Base-by-base conservation (phyloP, 2,888 invertebrate genomes). In the Microctonus brassicae region DNA sequence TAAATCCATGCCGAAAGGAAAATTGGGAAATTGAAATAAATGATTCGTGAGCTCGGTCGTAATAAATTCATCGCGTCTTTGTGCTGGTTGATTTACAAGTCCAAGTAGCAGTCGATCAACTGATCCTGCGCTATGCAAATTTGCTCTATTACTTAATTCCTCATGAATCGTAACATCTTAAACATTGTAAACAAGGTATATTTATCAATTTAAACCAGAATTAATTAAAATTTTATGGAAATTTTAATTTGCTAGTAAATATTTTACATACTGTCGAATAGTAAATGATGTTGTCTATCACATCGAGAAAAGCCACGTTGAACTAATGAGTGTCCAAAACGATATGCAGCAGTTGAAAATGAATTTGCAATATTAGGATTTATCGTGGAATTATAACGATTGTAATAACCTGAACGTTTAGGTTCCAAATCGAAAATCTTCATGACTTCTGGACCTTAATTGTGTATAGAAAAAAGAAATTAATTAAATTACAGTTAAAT, bases 321-420 rank as follows among this genome's bases (percentile, higher is more conserved):
- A 2, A 97, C 95, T 75, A 97, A 88, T 55, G 96, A 95, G 85
- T 96, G 96, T 0, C 96, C 96, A 85, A 96, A 96, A 24, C 96
- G 90, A 86, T 94, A 96, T 2, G 96, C 96, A 0, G 95, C 95
- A 0, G 95, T 91, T 0, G 93, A 91, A 87, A 96, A 96, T 0
- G 93, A 90, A 85, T 95, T 95, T 0, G 94, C 93, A 0, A 95
- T 91, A 2, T 92, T 91, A 0, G 95, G 93, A 88, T 95, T 94
- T 1, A 92, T 88, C 75, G 91, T 91, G 0, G 90, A 87, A 81
- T 93, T 92, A 84, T 95, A 95, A 6, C 91, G 91, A 2, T 90
- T 89, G 83, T 91, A 96, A 86, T 91, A 95, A 0, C 95, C 95
- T 58, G 91, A 91, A 64, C 88, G 89, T 65, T 90, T 84, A 0